These are phyloP conservation scores for Dendropsophus ebraccatus DNA, from an alignment of 2,113 vertebrate genomes.

Conservation along the genomic window DNA sequence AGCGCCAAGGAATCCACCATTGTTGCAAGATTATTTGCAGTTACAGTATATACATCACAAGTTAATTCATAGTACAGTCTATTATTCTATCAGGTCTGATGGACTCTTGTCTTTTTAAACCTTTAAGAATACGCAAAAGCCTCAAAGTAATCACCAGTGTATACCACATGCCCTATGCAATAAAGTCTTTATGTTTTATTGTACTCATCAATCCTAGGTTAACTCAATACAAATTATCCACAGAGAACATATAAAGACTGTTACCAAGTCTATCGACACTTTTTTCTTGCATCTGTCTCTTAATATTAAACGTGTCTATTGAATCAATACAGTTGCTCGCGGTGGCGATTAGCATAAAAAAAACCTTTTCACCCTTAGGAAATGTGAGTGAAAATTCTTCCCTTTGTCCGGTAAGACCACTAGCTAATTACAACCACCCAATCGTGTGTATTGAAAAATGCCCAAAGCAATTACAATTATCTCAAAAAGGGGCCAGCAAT, in stretches of 20 bases:
- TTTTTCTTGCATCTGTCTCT: background rate
- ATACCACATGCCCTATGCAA: background rate
- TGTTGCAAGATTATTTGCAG: too few relatives aligned
- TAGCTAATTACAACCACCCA: slow-evolving; percentile 37
- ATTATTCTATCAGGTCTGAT: background rate
- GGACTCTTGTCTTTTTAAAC: too few relatives aligned
- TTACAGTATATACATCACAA: background rate
- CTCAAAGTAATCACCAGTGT: background rate
- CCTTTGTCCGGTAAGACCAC: slow-evolving; percentile 21
- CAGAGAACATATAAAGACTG: background rate
- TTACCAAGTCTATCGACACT: background rate
- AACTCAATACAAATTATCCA: background rate
- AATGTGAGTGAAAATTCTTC: slow-evolving; percentile 13
- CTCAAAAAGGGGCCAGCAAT: background rate
- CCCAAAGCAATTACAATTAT: slow-evolving; percentile 47
- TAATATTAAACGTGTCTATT: background rate
- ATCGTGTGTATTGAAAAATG: slow-evolving; percentile 24
- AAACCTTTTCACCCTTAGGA: background rate
- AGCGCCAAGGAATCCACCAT: too few relatives aligned
- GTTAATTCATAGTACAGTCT: background rate
- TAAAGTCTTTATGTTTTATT: background rate
- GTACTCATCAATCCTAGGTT: background rate
- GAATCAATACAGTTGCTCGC: slow-evolving; percentile 22
- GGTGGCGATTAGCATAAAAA: slow-evolving; percentile 23
- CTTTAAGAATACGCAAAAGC: too few relatives aligned